Conservation (phyloP, 2,888 invertebrate genomes). For the Halictus quadricinctus region DNA sequence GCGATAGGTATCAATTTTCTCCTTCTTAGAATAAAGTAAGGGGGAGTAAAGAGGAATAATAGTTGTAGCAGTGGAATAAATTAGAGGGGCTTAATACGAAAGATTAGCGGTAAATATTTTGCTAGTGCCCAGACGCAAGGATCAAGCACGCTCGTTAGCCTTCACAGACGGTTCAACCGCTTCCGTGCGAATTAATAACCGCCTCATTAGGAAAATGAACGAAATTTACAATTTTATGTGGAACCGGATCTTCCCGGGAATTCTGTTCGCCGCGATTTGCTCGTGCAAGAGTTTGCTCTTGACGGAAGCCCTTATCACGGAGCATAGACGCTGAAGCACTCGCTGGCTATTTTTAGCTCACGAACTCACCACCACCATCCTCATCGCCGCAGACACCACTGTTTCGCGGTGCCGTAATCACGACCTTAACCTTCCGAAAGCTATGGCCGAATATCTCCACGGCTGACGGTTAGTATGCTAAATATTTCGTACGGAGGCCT, state of each 20-base stretch:
- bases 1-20: too few species aligned
- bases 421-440: conserved; percentile 60
- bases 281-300: background rate
- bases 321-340: conserved; percentile 39
- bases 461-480: conserved; percentile 67
- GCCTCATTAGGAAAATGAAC: conserved; percentile 14
- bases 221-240: conserved; percentile 7
- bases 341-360: conserved; percentile 43
- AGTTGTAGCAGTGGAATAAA: background rate
- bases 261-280: conserved; percentile 15
- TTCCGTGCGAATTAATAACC: background rate
- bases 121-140: background rate
- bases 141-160: background rate
- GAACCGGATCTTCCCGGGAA: background rate
- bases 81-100: background rate
- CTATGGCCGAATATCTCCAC: conserved; percentile 62
- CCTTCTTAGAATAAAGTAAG: background rate
- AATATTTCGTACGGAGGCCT: conserved; percentile 76
- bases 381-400: conserved; percentile 1
- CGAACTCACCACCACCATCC: conserved; percentile 18
- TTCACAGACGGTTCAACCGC: background rate
- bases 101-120: background rate
- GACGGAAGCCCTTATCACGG: conserved; percentile 45
- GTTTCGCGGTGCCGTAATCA: conserved; percentile 62
- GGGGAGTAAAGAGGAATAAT: too few species aligned